Evolutionary conservation across 2,797 vertebrate species (phyloP).

Genomic region (Gastrophryne carolinensis): DNA sequence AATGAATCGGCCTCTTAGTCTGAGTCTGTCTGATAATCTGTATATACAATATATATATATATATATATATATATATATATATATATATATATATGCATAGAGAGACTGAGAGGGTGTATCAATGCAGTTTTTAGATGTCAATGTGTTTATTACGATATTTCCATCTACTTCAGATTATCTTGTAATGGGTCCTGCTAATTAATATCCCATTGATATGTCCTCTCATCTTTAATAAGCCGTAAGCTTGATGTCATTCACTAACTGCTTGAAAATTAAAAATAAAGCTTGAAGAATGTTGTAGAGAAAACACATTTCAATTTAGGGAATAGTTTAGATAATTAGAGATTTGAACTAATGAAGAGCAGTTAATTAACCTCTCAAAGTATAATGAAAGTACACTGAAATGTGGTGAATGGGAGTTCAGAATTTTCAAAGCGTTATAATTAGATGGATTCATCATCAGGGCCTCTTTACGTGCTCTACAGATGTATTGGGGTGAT

Average conservation of each 20-base stretch:
- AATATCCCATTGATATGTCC: neutral
- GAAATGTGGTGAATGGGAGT: conserved; percentile 1
- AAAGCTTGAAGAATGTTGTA: neutral
- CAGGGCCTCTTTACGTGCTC: neutral
- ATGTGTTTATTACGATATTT: neutral
- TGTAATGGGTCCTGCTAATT: neutral
- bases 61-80: too few relatives aligned
- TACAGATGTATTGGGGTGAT: neutral
- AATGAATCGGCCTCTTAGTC: too few relatives aligned
- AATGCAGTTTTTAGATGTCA: neutral
- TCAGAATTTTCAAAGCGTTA: neutral
- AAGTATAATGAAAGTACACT: conserved; percentile 7
- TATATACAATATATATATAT: too few relatives aligned
- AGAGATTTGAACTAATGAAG: conserved; percentile 24
- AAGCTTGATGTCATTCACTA: neutral
- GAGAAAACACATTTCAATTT: conserved; percentile 21
- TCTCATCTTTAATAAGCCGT: neutral
- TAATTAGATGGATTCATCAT: conserved; percentile 27
- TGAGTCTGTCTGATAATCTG: too few relatives aligned
- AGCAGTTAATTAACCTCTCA: conserved; percentile 34
- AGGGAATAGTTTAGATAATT: conserved; percentile 24
- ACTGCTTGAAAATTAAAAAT: neutral
- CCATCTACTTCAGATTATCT: neutral
- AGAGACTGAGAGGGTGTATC: too few relatives aligned
- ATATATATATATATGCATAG: too few relatives aligned